Evolutionary conservation across 2,113 vertebrate species (phyloP).

Genomic region (Sander lucioperca): DNA sequence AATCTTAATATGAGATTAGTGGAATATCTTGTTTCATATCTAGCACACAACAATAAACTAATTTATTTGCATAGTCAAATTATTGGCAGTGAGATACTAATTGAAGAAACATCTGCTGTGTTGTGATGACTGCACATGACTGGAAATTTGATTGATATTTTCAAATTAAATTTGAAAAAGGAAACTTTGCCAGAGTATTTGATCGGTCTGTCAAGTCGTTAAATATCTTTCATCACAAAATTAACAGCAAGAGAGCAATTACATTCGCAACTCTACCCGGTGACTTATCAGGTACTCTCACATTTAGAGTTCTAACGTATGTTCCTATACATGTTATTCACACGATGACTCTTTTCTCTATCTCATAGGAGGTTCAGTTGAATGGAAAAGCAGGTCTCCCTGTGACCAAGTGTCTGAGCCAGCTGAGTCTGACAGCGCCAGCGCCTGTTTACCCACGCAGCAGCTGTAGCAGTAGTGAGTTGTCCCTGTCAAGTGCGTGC

Average conservation of each 20-base stretch:
- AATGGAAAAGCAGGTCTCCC: constrained; percentile 85
- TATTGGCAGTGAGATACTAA: constrained; percentile 26
- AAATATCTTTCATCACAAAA: constrained; percentile 25
- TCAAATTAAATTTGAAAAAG: constrained; percentile 24
- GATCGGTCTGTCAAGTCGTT: constrained; percentile 17
- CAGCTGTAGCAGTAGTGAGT: constrained; percentile 93
- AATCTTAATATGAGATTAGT: constrained; percentile 22
- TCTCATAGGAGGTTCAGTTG: constrained; percentile 85
- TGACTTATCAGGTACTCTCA: not conserved
- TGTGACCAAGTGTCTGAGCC: constrained; percentile 86
- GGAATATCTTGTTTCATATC: constrained; percentile 15
- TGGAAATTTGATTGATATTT: constrained; percentile 27
- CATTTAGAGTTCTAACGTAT: not conserved
- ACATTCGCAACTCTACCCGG: constrained; percentile 15
- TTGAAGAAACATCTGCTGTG: constrained; percentile 36
- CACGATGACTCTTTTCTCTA: not conserved
- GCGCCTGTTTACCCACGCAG: constrained; percentile 86
- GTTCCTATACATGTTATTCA: not conserved
- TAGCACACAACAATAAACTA: not conserved
- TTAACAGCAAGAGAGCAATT: constrained; percentile 35
- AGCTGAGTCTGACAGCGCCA: constrained; percentile 82
- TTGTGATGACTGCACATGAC: constrained; percentile 23
- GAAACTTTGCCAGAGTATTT: constrained; percentile 40
- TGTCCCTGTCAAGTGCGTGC: constrained; percentile 94
- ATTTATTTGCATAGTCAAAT: not conserved